Evolutionary conservation across 2,797 vertebrate genomes (phyloP).

Genomic region (Tragelaphus eurycerus): DNA sequence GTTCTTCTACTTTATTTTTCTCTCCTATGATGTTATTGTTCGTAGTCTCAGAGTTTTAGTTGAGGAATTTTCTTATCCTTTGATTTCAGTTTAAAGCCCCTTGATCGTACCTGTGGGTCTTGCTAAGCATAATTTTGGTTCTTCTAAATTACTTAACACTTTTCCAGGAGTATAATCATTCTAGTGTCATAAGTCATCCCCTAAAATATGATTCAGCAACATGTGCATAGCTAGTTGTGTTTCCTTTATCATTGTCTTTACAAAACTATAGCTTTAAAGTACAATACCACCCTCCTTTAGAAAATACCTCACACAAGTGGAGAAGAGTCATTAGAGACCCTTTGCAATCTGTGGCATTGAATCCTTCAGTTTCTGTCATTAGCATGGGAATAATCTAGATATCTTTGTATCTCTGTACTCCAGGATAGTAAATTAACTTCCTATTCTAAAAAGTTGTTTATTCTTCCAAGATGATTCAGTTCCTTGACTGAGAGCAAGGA

Average conservation of each 20-base stretch:
- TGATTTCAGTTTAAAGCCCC: not conserved
- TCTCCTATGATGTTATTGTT: not conserved
- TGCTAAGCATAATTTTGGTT: not conserved
- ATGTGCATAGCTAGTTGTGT: not conserved
- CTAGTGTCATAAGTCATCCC: not conserved
- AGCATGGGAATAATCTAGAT: not conserved
- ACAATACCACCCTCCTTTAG: not conserved
- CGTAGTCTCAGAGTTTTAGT: not conserved
- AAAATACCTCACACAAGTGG: not conserved
- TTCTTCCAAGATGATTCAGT: not conserved
- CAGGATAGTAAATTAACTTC: not conserved
- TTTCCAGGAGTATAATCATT: not conserved
- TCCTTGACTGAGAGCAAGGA: not conserved
- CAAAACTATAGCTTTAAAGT: not conserved
- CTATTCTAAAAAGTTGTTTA: not conserved
- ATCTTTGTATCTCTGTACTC: not conserved
- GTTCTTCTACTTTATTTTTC: not conserved
- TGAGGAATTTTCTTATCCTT: not conserved
- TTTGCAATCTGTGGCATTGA: not conserved
- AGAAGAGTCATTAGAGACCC: not conserved
- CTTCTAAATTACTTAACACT: not conserved
- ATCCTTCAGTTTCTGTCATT: not conserved
- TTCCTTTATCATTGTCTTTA: not conserved
- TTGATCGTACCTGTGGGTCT: not conserved
- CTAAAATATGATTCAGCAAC: not conserved